Percentiles rank a stretch among this genome's conserved stretches.
Conservation (phyloP, 2,797 vertebrate species). For the Halcyon badia region DNA sequence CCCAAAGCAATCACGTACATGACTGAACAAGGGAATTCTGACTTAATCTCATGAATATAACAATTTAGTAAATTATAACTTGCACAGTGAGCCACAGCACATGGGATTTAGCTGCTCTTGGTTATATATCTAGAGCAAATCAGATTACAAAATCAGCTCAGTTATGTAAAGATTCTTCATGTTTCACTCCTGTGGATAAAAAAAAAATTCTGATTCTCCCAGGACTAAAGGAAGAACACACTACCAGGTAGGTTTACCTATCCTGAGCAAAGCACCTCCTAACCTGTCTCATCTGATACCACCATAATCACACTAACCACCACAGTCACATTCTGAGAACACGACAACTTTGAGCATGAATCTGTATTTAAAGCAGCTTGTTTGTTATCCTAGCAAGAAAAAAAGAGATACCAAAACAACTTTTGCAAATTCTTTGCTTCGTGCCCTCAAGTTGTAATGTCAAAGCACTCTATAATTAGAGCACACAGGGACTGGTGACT, state of each 20-base stretch:
- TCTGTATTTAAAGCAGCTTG: background rate
- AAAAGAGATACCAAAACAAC: background rate
- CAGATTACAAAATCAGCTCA: background rate
- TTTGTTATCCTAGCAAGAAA: background rate
- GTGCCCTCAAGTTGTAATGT: background rate
- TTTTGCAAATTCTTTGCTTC: background rate
- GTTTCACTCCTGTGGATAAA: background rate
- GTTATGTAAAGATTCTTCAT: background rate
- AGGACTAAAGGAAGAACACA: background rate
- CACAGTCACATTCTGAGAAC: background rate
- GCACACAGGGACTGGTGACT: background rate
- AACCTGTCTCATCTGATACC: background rate
- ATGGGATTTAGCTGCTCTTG: background rate
- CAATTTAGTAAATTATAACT: conserved; percentile 47
- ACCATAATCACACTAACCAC: background rate
- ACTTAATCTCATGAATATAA: conserved; percentile 36
- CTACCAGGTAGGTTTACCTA: background rate
- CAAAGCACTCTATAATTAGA: conserved; percentile 12
- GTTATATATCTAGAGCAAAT: background rate
- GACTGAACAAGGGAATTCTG: conserved; percentile 44
- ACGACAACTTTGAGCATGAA: background rate
- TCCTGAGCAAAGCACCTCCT: background rate
- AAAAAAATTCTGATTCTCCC: background rate
- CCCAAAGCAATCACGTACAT: conserved; percentile 4
- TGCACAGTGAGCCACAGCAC: background rate